Conservation (phyloP, 2,888 invertebrate genomes). For the Laothoe populi region DNA sequence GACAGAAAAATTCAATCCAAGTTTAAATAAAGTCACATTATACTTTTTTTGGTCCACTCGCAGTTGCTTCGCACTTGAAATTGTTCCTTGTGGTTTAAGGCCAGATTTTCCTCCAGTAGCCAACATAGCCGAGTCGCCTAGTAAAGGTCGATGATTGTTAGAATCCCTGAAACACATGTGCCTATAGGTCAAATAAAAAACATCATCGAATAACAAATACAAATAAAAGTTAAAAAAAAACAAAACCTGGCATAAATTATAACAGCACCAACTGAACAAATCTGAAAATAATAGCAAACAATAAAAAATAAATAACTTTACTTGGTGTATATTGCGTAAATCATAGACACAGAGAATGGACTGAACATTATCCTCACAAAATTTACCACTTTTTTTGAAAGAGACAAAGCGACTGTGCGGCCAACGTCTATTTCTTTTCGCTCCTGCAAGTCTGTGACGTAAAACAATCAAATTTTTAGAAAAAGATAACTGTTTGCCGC, state of each 20-base stretch:
- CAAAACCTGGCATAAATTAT: slow-evolving; percentile 31
- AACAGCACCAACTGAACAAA: slow-evolving; percentile 30
- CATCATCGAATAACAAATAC: slow-evolving; percentile 26
- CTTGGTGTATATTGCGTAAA: slow-evolving; percentile 9
- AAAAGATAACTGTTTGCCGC: too few species aligned
- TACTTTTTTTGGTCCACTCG: slow-evolving; percentile 96
- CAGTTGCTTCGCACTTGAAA: slow-evolving; percentile 94
- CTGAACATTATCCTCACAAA: too few species aligned
- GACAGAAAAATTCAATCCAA: too few species aligned
- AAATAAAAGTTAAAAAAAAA: slow-evolving; percentile 31
- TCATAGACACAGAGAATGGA: background rate
- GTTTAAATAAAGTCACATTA: slow-evolving; percentile 4
- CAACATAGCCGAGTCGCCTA: slow-evolving; percentile 97
- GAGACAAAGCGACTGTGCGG: too few species aligned
- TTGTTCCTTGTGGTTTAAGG: slow-evolving; percentile 93
- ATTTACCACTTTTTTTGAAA: too few species aligned
- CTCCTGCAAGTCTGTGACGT: too few species aligned
- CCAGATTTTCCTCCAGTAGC: slow-evolving; percentile 91
- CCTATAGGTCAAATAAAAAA: slow-evolving; percentile 22
- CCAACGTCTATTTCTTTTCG: too few species aligned
- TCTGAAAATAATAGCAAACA: slow-evolving; percentile 37
- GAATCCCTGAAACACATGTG: slow-evolving; percentile 91
- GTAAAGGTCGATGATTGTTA: slow-evolving; percentile 93
- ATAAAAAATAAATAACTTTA: too few species aligned
- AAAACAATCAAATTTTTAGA: too few species aligned